phyloP scores from a whole-genome alignment of 2,797 vertebrate genomes.

The Melanotaenia parkinsoni region DNA sequence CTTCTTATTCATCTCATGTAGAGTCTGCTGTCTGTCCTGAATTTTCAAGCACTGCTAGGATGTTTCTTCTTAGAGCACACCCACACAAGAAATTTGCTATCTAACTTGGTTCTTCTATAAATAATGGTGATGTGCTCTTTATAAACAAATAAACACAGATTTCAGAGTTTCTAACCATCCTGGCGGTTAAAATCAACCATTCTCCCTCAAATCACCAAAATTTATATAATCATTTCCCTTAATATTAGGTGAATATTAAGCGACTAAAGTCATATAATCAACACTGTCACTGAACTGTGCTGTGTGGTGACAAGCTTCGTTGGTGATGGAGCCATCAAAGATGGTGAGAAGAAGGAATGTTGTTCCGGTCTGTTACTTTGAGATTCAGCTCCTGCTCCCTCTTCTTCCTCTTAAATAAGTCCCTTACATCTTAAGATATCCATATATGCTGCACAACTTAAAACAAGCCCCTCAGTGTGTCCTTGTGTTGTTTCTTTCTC shows the following conservation, averaged over 20 bases:
- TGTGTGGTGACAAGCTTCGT: slow-evolving; percentile 20
- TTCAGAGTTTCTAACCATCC: not conserved
- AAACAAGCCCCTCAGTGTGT: too few relatives aligned
- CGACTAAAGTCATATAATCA: slow-evolving; percentile 2
- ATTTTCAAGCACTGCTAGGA: slow-evolving; percentile 24
- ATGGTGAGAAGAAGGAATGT: slow-evolving; percentile 30
- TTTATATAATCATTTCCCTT: too few relatives aligned
- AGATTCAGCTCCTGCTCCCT: slow-evolving; percentile 30
- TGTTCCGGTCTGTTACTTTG: slow-evolving; percentile 22
- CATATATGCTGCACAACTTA: not conserved
- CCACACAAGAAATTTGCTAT: not conserved
- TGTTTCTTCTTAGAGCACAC: slow-evolving; percentile 21
- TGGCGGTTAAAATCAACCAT: not conserved
- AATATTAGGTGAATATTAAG: slow-evolving; percentile 2
- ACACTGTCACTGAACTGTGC: slow-evolving; percentile 13
- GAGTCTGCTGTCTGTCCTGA: slow-evolving; percentile 20
- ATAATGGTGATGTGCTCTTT: not conserved
- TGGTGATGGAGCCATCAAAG: slow-evolving; percentile 1
- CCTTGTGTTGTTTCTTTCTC: too few relatives aligned
- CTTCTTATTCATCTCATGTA: slow-evolving; percentile 13
- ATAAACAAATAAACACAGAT: not conserved
- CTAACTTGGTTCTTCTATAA: not conserved
- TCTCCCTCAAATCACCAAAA: slow-evolving; percentile 1
- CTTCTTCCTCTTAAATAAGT: slow-evolving; percentile 9
- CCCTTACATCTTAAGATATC: slow-evolving; percentile 8